Percentiles rank a stretch among this genome's conserved stretches.
Conservation (phyloP, 2,888 invertebrate genomes). For the Chydorus sphaericus region DNA sequence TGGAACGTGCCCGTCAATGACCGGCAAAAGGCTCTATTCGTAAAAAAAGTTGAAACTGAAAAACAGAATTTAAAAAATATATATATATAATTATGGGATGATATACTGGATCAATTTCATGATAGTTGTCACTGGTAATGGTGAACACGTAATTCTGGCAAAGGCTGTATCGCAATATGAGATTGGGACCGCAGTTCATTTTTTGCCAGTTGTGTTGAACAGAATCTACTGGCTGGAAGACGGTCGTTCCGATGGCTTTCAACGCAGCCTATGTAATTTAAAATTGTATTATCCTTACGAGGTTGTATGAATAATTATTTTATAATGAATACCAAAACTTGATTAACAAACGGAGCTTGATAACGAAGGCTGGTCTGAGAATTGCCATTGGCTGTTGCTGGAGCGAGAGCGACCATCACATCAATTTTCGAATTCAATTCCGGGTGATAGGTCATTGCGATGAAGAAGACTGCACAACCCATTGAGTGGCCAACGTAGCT, state of each 20-base stretch:
- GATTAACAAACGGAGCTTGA: conserved; percentile 31
- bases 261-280: background rate
- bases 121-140: conserved; percentile 28
- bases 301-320: background rate
- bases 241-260: background rate
- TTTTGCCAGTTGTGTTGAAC: conserved; percentile 44
- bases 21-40: conserved; percentile 22
- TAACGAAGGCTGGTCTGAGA: conserved; percentile 23
- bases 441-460: conserved; percentile 20
- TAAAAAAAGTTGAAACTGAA: too few species aligned
- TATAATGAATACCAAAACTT: conserved; percentile 23
- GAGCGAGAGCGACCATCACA: conserved; percentile 24
- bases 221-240: conserved; percentile 31
- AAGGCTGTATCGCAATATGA: conserved; percentile 34
- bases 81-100: too few species aligned
- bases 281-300: too few species aligned
- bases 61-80: too few species aligned
- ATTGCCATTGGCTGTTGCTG: conserved; percentile 25
- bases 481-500: conserved; percentile 38
- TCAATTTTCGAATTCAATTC: conserved; percentile 22
- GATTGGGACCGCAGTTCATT: conserved; percentile 42
- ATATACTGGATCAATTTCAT: conserved; percentile 26
- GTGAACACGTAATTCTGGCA: conserved; percentile 33
- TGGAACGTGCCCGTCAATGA: conserved; percentile 26
- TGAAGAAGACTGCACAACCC: conserved; percentile 34